A percentile compares a stretch with the other conserved stretches of the same genome.
phyloP scores from a whole-genome alignment of 2,113 vertebrate genomes.

The Phyllostomus hastatus region DNA sequence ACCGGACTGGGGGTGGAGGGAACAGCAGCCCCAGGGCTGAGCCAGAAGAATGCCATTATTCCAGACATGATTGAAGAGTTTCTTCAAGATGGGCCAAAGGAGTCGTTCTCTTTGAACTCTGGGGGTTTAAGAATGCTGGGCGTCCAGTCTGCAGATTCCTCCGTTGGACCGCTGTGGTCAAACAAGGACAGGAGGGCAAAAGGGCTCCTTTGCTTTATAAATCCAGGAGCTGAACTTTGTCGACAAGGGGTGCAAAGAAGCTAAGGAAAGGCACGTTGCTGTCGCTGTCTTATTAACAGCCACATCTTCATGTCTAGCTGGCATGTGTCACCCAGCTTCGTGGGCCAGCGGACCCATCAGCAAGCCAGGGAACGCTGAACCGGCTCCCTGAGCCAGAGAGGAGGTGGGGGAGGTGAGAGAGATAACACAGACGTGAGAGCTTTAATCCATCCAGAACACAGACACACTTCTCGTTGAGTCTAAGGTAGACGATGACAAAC shows the following conservation, averaged over 20 bases:
- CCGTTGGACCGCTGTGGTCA: constrained; percentile 24
- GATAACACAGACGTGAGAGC: not conserved
- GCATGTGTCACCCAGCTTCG: constrained; percentile 3
- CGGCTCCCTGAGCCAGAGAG: not conserved
- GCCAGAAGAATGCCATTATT: constrained; percentile 63
- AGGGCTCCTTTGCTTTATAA: not conserved
- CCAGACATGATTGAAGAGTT: constrained; percentile 56
- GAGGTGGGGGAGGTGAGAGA: not conserved
- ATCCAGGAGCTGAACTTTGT: constrained; percentile 6
- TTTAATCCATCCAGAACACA: rapidly evolving
- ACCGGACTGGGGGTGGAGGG: not conserved
- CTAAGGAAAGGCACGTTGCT: not conserved
- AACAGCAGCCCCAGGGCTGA: not conserved
- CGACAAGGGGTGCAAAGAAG: not conserved
- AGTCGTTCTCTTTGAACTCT: constrained; percentile 55
- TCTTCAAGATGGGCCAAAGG: constrained; percentile 46
- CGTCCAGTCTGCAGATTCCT: constrained; percentile 48
- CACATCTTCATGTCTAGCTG: constrained; percentile 42
- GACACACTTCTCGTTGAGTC: not conserved
- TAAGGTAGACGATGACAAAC: not conserved
- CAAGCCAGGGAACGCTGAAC: not conserved
- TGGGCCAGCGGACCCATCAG: not conserved
- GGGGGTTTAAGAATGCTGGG: constrained; percentile 47
- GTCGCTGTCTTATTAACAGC: not conserved
- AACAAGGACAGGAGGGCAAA: not conserved